Conservation (phyloP, 2,888 invertebrate genomes). For the Dermolepida albohirtum region DNA sequence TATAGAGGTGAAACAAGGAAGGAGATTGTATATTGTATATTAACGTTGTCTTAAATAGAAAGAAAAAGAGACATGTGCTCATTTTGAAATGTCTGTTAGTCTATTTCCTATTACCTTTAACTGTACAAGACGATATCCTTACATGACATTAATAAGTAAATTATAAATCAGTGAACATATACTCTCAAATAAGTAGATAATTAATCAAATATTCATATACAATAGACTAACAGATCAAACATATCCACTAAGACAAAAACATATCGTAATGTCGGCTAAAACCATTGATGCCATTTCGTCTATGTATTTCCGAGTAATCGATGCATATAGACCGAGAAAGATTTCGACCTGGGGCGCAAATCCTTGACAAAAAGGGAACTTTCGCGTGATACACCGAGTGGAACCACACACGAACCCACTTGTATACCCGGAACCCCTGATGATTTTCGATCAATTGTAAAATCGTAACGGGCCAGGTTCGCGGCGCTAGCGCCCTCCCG, state of each 20-base stretch:
- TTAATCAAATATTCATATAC: slow-evolving; percentile 30
- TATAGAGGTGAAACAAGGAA: too few species aligned
- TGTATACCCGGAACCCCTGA: slow-evolving; percentile 32
- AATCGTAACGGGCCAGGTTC: slow-evolving; percentile 36
- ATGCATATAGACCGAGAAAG: slow-evolving; percentile 3
- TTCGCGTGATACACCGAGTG: slow-evolving; percentile 10
- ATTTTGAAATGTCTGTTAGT: neutral
- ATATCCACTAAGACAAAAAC: slow-evolving; percentile 13
- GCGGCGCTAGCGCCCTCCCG: slow-evolving; percentile 42
- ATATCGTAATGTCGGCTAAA: slow-evolving; percentile 1
- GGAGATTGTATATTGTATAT: too few species aligned
- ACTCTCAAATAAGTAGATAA: neutral
- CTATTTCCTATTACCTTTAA: neutral
- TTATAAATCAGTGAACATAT: slow-evolving; percentile 6
- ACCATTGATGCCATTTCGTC: slow-evolving; percentile 21
- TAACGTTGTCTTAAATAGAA: too few species aligned
- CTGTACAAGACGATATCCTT: neutral
- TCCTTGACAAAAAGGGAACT: neutral
- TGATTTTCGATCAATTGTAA: slow-evolving; percentile 37
- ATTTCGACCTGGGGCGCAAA: slow-evolving; percentile 25
- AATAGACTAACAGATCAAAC: slow-evolving; percentile 19
- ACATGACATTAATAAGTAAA: slow-evolving; percentile 33
- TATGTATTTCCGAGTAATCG: slow-evolving; percentile 18
- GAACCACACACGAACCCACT: slow-evolving; percentile 40
- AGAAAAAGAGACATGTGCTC: too few species aligned